Base-by-base conservation (phyloP, 1,140 invertebrate genomes). In the Aphis gossypii region DNA sequence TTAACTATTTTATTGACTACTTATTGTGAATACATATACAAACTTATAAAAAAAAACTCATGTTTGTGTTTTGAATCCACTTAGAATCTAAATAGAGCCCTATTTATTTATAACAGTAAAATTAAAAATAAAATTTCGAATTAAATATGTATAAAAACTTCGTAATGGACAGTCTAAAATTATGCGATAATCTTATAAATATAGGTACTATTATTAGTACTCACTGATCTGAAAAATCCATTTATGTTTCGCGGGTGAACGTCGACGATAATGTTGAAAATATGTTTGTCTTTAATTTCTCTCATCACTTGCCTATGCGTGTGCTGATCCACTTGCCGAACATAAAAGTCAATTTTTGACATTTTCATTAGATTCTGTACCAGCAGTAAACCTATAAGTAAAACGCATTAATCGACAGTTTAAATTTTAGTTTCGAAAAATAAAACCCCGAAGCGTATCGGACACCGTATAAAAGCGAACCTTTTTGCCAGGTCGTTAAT, bases 211-310 rank as follows among this genome's bases (percentile, higher is more conserved):
- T 25, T 46, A 44, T 46, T 9, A 11, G 35, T 54, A 96, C 97
- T 97, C 95, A 98, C 98, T 93, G 98, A 97, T 96, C 97, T 96
- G 94, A 98, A 97, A 95, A 98, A 97, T 94, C 96, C 96, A 94
- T 97, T 96, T 94, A 98, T 97, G 95, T 97, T 96, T 94, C 96
- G 96, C 6, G 97, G 97, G 95, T 97, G 97, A 0, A 97, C 98
- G 95, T 98, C 98, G 0, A 98, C 97, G 93, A 98, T 97, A 86
- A 98, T 96, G 95, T 98, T 98, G 95, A 97, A 97, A 94, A 98
- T 98, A 94, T 97, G 97, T 95, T 98, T 97, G 94, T 97, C 97
- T 94, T 97, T 96, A 8, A 98, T 96, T 95, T 98, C 97, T 82
- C 96, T 96, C 14, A 98, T 95, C 6, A 98, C 97, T 94, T 97